phyloP scores from a whole-genome alignment of 2,888 invertebrate species.

The Ramazzottius varieornatus region DNA sequence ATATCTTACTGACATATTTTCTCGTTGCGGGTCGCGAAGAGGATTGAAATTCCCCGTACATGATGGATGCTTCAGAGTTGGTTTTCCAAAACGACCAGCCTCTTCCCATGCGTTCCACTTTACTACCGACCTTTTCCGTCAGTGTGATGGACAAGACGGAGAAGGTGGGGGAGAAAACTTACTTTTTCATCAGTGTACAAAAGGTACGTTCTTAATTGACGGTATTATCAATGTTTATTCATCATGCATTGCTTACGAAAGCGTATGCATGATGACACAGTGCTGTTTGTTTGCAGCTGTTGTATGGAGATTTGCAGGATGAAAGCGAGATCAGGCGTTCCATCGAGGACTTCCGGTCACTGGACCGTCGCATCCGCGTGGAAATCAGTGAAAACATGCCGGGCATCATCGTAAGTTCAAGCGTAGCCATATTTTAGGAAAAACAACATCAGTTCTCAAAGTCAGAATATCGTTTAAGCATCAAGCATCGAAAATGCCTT shows the following conservation, averaged over 20 bases:
- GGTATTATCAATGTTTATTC: no score
- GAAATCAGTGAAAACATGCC: not conserved
- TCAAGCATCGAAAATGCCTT: no score
- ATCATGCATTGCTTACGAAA: no score
- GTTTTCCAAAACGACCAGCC: not conserved
- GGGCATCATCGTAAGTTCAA: not conserved
- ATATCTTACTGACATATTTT: no score
- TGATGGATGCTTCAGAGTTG: not conserved
- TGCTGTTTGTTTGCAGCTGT: no score
- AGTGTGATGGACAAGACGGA: not conserved
- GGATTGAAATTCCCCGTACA: no score
- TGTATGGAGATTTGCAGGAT: not conserved
- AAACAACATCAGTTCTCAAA: no score
- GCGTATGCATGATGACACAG: no score
- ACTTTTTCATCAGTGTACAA: not conserved
- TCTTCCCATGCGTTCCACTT: not conserved
- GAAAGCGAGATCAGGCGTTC: not conserved
- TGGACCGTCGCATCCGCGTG: not conserved
- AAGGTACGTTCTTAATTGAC: not conserved
- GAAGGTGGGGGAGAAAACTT: not conserved
- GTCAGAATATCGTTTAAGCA: no score
- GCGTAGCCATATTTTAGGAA: no score
- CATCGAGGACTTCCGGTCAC: not conserved
- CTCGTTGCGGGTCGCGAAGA: no score
- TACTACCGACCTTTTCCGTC: not conserved